These are phyloP conservation scores for Penaeus vannamei DNA, from an alignment of 1,140 invertebrate genomes.

Conservation along the genomic window DNA sequence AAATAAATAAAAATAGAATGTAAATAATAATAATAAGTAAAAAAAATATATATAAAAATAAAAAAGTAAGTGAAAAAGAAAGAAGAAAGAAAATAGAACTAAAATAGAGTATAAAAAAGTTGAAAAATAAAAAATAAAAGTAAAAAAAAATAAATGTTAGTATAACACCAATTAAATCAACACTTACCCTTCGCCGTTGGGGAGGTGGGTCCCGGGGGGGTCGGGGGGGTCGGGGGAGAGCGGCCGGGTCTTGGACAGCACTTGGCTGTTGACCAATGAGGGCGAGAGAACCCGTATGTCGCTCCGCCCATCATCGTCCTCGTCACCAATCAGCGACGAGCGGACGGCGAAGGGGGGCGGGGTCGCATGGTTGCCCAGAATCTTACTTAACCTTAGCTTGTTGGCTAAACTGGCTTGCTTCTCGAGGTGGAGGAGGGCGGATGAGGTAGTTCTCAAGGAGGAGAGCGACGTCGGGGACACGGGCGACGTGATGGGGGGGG, in stretches of 20 bases:
- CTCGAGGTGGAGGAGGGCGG: slow-evolving; percentile 49
- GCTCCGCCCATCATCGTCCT: slow-evolving; percentile 54
- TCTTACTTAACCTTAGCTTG: slow-evolving; percentile 54
- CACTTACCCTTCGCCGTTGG: not conserved
- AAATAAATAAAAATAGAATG: slow-evolving; percentile 35
- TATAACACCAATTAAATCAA: not conserved
- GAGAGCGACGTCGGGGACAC: slow-evolving; percentile 35
- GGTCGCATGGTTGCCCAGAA: slow-evolving; percentile 34
- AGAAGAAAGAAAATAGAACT: too few species aligned
- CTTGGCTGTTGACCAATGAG: slow-evolving; percentile 68
- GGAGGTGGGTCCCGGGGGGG: not conserved
- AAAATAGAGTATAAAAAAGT: too few species aligned
- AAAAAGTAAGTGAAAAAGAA: too few species aligned
- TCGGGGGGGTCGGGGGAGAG: slow-evolving; percentile 58
- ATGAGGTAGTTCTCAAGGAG: slow-evolving; percentile 48
- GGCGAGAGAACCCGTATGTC: slow-evolving; percentile 66
- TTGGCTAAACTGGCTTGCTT: slow-evolving; percentile 55
- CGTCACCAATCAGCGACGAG: slow-evolving; percentile 54
- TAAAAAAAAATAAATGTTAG: too few species aligned
- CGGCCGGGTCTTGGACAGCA: slow-evolving; percentile 65
- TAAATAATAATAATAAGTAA: slow-evolving; percentile 35
- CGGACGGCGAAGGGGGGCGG: slow-evolving; percentile 38
- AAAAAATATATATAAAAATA: too few species aligned
- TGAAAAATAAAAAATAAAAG: too few species aligned
- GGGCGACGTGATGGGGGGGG: slow-evolving; percentile 39